Conservation (phyloP, 2,888 invertebrate genomes). For the Diaperis boleti region DNA sequence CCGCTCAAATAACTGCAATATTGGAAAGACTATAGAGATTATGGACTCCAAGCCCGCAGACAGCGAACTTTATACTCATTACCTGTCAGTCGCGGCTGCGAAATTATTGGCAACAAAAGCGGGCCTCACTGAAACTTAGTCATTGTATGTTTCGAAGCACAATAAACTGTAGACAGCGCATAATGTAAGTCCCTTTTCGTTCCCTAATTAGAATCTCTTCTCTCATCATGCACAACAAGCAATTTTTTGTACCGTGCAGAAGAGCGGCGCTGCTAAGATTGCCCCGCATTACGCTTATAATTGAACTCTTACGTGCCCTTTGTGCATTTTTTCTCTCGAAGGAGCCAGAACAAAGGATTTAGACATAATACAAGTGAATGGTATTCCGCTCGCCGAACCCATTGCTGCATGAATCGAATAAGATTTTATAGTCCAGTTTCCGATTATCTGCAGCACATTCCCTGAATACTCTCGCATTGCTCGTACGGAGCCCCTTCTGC, state of each 20-base stretch:
- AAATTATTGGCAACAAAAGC: too few species aligned
- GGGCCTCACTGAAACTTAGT: too few species aligned
- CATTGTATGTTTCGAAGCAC: too few species aligned
- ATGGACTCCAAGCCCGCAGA: too few species aligned
- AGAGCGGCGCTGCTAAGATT: background rate
- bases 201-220: background rate
- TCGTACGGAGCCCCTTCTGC: slow-evolving; percentile 10
- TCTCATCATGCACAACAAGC: background rate
- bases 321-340: slow-evolving; percentile 15
- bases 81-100: too few species aligned
- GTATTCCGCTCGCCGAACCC: slow-evolving; percentile 18
- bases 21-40: too few species aligned
- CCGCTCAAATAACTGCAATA: too few species aligned
- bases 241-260: background rate
- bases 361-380: slow-evolving; percentile 21
- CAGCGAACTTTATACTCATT: too few species aligned
- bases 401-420: slow-evolving; percentile 21
- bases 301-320: slow-evolving; percentile 24
- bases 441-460: slow-evolving; percentile 34
- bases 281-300: slow-evolving; percentile 15
- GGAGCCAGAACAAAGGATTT: slow-evolving; percentile 23
- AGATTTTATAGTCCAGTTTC: slow-evolving; percentile 36
- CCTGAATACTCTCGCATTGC: slow-evolving; percentile 11
- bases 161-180: background rate
- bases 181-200: background rate